Evolutionary conservation across 64 coral and sea anemone genomes (phyloP).

Genomic region (Montipora cactus): DNA sequence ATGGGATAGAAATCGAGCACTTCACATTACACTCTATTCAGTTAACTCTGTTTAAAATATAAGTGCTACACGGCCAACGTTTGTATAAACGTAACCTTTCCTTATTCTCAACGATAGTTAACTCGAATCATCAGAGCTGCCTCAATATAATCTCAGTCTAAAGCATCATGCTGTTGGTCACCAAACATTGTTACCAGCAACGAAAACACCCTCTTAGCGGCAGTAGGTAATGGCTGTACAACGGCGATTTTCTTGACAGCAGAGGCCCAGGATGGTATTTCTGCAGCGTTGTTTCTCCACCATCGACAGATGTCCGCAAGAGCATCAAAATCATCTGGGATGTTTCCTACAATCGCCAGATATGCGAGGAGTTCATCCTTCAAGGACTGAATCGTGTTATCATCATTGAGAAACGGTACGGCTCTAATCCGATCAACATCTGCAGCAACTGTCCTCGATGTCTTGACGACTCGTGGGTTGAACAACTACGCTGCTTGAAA

Average conservation of each 20-base stretch:
- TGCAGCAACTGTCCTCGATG: slow-evolving; percentile 11
- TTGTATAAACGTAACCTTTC: too few relatives aligned
- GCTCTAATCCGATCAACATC: slow-evolving; percentile 39
- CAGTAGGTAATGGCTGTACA: background rate
- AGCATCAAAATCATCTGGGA: background rate
- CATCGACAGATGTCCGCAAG: background rate
- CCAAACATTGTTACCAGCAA: background rate
- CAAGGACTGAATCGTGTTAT: background rate
- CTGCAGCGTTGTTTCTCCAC: background rate
- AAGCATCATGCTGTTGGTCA: background rate
- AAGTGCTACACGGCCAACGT: too few relatives aligned
- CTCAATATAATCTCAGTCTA: too few relatives aligned
- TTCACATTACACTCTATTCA: too few relatives aligned
- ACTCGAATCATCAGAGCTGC: too few relatives aligned
- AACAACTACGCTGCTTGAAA: slow-evolving; percentile 57
- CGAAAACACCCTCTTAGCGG: background rate
- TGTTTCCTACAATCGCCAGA: background rate
- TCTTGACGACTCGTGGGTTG: slow-evolving; percentile 31
- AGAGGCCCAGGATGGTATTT: background rate
- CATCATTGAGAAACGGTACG: slow-evolving; percentile 27
- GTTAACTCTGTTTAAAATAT: too few relatives aligned
- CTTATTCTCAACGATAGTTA: too few relatives aligned
- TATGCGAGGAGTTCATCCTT: background rate
- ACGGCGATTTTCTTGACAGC: background rate
- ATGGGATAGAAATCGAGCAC: too few relatives aligned